Percentiles rank a stretch among this genome's conserved stretches.
Conservation (phyloP, 2,113 vertebrate genomes). For the Cranoglanis bouderius region DNA sequence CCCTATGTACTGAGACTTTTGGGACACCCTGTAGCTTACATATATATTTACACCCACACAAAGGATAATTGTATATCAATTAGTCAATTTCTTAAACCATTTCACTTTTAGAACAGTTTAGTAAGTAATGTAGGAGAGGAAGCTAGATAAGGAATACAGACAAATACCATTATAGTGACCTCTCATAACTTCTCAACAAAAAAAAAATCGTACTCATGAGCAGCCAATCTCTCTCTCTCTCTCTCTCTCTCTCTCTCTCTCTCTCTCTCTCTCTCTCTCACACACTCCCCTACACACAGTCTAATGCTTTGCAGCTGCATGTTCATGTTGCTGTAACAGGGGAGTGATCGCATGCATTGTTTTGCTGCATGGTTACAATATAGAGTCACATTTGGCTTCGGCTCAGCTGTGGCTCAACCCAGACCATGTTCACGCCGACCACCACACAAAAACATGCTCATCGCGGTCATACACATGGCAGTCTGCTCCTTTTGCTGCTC, state of each 20-base stretch:
- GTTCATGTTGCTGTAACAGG: neutral
- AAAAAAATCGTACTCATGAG: neutral
- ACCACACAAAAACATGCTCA: neutral
- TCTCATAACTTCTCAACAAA: neutral
- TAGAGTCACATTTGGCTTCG: neutral
- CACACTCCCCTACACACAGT: neutral
- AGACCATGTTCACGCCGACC: neutral
- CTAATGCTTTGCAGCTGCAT: slow-evolving; percentile 35
- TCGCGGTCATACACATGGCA: neutral
- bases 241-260: neutral
- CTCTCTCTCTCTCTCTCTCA: no score
- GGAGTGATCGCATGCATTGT: slow-evolving; percentile 8
- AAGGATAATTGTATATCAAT: no score
- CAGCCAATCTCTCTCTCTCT: neutral
- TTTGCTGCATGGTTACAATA: slow-evolving; percentile 32
- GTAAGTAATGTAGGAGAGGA: neutral
- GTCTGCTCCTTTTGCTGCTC: neutral
- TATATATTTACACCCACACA: no score
- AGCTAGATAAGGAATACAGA: neutral
- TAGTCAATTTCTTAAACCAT: no score
- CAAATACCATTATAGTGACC: neutral
- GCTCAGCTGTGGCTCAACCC: neutral
- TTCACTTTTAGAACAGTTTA: neutral
- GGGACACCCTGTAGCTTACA: no score
- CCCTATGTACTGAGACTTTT: no score